Percentiles rank a stretch among this genome's conserved stretches.
Evolutionary conservation across 2,113 vertebrate species (phyloP).

Genomic region (Phalacrocorax pelagicus): DNA sequence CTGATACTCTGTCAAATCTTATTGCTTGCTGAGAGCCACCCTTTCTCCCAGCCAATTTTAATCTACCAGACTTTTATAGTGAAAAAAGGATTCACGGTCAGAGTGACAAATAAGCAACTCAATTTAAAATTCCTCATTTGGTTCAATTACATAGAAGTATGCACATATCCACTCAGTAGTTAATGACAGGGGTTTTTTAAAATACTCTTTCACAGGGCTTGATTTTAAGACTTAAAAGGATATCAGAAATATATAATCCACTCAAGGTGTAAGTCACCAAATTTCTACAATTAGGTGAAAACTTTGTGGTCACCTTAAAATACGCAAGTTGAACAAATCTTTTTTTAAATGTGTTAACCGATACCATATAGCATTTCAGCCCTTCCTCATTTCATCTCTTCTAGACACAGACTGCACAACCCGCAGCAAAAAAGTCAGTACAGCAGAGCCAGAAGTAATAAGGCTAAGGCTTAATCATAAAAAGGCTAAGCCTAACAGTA

Average conservation of each 20-base stretch:
- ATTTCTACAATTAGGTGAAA: background rate
- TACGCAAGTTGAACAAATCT: background rate
- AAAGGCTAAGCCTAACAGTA: background rate
- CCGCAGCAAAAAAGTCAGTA: background rate
- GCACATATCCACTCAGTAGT: background rate
- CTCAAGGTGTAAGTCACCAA: background rate
- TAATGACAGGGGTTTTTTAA: background rate
- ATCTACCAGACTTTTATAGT: background rate
- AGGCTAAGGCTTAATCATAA: background rate
- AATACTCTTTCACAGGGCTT: background rate
- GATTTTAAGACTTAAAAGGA: background rate
- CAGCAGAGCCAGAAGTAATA: background rate
- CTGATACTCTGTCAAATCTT: background rate
- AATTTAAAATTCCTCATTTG: conserved; percentile 14
- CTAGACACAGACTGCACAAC: background rate
- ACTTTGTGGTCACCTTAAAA: background rate
- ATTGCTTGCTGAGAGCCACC: background rate
- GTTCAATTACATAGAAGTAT: background rate
- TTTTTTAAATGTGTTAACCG: background rate
- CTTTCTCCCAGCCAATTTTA: background rate
- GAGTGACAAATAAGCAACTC: background rate
- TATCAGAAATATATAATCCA: background rate
- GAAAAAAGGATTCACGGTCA: background rate
- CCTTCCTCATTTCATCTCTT: background rate
- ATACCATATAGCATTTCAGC: background rate